Evolutionary conservation across 2,113 vertebrate species (phyloP).

Genomic region (Tilapia sparmanii): DNA sequence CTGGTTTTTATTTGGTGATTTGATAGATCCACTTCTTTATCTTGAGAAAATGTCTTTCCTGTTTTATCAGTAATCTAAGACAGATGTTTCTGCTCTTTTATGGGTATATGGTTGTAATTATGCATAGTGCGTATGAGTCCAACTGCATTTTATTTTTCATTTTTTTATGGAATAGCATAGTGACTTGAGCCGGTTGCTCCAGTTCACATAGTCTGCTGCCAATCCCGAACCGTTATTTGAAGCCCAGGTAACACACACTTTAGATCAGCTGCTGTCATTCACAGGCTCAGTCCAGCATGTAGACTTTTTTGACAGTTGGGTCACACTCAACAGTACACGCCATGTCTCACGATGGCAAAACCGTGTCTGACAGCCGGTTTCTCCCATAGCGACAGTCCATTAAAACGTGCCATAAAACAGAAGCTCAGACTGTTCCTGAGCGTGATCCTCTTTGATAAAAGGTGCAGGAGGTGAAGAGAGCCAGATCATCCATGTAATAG

Average conservation of each 20-base stretch:
- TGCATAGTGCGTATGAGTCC: neutral
- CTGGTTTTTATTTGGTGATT: neutral
- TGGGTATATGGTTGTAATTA: neutral
- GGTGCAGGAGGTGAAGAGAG: conserved; percentile 37
- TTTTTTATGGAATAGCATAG: neutral
- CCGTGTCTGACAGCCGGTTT: neutral
- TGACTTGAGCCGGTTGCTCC: neutral
- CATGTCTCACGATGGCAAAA: neutral
- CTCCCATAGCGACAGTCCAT: neutral
- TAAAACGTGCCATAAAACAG: neutral
- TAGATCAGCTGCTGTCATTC: neutral
- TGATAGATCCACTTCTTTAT: neutral
- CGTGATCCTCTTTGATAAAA: conserved; percentile 20
- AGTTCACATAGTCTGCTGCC: neutral
- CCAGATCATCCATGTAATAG: conserved; percentile 48
- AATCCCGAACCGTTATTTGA: neutral
- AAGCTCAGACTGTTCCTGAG: conserved; percentile 27
- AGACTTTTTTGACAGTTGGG: neutral
- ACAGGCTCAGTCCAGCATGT: neutral
- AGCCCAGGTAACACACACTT: neutral
- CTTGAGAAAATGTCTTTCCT: neutral
- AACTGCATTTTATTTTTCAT: neutral
- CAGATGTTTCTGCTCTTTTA: neutral
- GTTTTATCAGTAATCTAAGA: neutral
- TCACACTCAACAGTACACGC: neutral